These are phyloP conservation scores for Tangara arthus DNA, from an alignment of 2,797 vertebrate species.

Conservation along the genomic window DNA sequence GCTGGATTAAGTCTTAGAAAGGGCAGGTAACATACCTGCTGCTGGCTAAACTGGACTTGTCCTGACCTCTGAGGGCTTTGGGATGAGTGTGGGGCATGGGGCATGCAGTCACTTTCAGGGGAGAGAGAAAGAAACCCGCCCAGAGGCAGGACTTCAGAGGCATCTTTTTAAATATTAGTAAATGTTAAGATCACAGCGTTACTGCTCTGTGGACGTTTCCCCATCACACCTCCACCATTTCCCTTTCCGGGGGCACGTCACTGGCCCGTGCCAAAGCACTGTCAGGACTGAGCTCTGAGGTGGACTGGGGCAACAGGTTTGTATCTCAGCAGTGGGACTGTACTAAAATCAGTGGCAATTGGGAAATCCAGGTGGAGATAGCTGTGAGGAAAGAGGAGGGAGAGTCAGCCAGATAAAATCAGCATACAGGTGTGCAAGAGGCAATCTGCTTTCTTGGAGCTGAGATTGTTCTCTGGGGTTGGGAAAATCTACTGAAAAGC, in stretches of 20 bases:
- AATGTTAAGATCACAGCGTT: background rate
- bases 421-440: background rate
- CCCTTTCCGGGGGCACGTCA: background rate
- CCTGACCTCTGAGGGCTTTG: background rate
- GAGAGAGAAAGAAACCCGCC: background rate
- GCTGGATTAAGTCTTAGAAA: background rate
- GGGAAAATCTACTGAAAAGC: no score
- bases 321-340: background rate
- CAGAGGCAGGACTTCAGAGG: background rate
- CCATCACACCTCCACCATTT: background rate
- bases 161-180: background rate
- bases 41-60: background rate
- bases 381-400: background rate
- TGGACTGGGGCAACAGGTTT: background rate
- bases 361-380: background rate
- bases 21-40: background rate
- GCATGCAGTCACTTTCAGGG: background rate
- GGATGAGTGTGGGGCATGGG: background rate
- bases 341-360: accelerated
- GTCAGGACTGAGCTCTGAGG: background rate
- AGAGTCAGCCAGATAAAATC: background rate
- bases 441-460: background rate
- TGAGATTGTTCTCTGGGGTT: accelerated
- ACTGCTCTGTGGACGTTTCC: background rate
- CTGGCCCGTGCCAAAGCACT: background rate